phyloP scores from a whole-genome alignment of 30 jellyfish, hydroid and myxozoan genomes.

The Turritopsis rubra region DNA sequence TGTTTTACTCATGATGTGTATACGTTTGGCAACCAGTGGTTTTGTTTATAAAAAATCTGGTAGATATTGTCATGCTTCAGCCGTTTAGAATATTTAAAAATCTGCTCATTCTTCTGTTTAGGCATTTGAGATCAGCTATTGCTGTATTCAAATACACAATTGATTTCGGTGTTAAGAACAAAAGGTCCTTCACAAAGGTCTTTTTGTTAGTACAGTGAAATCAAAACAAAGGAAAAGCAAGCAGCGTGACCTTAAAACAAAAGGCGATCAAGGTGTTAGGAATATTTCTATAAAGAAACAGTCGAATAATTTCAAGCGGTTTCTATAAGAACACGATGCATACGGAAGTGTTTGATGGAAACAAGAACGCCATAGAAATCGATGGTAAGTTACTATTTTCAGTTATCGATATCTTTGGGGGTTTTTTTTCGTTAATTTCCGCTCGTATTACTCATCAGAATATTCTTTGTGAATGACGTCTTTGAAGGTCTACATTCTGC shows the following conservation, averaged over 20 bases:
- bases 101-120: conserved; percentile 13
- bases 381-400: conserved; percentile 20
- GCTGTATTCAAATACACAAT: not conserved
- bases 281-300: too few species aligned
- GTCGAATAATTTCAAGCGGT: conserved; percentile 2
- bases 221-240: not conserved
- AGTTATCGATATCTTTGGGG: too few species aligned
- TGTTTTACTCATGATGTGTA: not conserved
- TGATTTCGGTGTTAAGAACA: not conserved
- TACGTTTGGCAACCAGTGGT: not conserved
- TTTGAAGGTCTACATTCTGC: too few species aligned
- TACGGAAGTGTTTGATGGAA: conserved; percentile 34
- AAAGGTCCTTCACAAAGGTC: not conserved
- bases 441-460: too few species aligned
- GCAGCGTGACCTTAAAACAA: not conserved
- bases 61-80: not conserved
- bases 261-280: too few species aligned
- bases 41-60: not conserved
- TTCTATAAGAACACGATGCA: conserved; percentile 22
- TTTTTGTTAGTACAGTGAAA: not conserved
- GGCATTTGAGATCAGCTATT: conserved; percentile 25
- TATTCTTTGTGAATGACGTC: too few species aligned
- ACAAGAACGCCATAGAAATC: conserved; percentile 27
- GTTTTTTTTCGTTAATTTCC: too few species aligned
- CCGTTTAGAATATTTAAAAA: conserved; percentile 29